Evolutionary conservation across 1,140 invertebrate genomes (phyloP), one percentile per base, ranked within the genome.

Genomic region (Papilio dardanus): DNA sequence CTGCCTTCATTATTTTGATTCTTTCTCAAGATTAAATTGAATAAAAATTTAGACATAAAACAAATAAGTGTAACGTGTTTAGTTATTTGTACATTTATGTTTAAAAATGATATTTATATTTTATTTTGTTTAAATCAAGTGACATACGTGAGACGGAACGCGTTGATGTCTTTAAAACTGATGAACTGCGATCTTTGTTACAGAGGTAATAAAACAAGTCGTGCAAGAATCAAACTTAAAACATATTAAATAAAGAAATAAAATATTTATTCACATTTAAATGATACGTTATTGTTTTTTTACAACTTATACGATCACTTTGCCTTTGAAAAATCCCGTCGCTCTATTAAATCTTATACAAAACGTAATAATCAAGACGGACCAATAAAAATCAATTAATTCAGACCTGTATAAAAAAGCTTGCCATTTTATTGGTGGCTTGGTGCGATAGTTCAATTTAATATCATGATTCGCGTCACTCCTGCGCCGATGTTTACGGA

Each of bases 301-400:
- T 73, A 21, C 31, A 73, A 73, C 4, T 33, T 58, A 71, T 30
- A 46, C 14, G 24, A 46, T 71, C 68, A 42, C 35, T 40, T 71
- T 35, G 71, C 71, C 46, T 73, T 73, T 73, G 71, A 73, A 54
- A 54, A 28, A 71, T 54, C 71, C 42, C 46, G 69, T 30, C 31
- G 30, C 42, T 58, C 42, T 54, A 58, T 73, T 73, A 73, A 73
- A 58, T 54, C 71, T 24, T 50, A 79, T 78, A 79, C 77, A 83
- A 83, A 86, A 84, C 30, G 77, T 79, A 82, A 81, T 75, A 79
- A 81, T 83, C 80, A 81, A 76, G 75, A 77, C 74, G 79, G 78
- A 85, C 87, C 88, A 88, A 91, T 89, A 82, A 79, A 84, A 85
- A 88, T 82, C 81, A 86, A 89, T 89, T 91, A 89, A 88, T 86